Evolutionary conservation across 2,797 vertebrate species (phyloP).

Genomic region (Xiphorhynchus erythropygius): DNA sequence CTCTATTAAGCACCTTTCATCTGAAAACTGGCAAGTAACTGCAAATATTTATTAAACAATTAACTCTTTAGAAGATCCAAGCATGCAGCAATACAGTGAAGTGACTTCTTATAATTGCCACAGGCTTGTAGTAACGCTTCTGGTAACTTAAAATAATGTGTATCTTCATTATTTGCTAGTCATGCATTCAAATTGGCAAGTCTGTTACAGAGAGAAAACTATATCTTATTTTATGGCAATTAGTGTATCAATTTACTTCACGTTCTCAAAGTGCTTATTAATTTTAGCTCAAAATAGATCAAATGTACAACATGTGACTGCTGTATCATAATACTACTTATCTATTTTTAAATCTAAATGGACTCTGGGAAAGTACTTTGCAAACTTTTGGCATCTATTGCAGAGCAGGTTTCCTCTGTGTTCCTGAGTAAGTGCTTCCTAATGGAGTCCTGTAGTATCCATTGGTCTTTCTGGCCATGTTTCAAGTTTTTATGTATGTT

Average conservation of each 20-base stretch:
- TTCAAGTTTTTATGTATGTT: not conserved
- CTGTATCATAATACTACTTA: conserved; percentile 60
- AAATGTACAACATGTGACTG: conserved; percentile 65
- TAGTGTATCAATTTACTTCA: conserved; percentile 63
- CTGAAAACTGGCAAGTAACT: not conserved
- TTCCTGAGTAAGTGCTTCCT: conserved; percentile 7
- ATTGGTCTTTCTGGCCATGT: not conserved
- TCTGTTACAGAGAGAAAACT: conserved; percentile 20
- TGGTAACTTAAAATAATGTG: not conserved
- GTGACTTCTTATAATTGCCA: not conserved
- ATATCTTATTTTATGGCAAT: conserved; percentile 58
- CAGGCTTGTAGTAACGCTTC: not conserved
- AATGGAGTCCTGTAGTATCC: not conserved
- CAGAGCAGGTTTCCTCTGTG: conserved; percentile 4
- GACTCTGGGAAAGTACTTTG: conserved; percentile 56
- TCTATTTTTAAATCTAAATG: conserved; percentile 69
- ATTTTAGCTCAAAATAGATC: conserved; percentile 67
- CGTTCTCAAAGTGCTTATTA: conserved; percentile 60
- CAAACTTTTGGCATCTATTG: conserved; percentile 44
- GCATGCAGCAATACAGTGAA: not conserved
- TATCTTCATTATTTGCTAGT: conserved; percentile 1
- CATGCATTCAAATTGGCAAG: not conserved
- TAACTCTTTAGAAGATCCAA: not conserved
- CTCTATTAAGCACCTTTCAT: not conserved
- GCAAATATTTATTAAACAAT: not conserved